Conservation (phyloP, 2,797 vertebrate species). For the Microctenopoma stevenorrisi region DNA sequence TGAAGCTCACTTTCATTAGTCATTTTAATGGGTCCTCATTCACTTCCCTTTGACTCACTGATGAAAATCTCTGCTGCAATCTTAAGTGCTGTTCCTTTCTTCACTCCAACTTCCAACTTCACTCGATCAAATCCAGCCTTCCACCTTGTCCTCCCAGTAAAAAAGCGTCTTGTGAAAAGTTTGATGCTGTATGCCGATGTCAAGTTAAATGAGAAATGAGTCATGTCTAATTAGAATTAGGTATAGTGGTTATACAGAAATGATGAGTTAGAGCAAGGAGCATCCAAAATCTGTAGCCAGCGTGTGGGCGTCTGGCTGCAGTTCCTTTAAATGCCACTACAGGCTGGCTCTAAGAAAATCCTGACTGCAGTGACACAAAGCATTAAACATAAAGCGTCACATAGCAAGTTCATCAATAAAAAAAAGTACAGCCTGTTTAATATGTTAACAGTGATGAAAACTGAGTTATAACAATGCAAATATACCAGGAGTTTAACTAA, state of each 20-base stretch:
- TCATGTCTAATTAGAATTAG: background rate
- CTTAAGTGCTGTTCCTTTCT: conserved; percentile 6
- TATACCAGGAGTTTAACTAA: too few relatives aligned
- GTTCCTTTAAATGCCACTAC: too few relatives aligned
- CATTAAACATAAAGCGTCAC: too few relatives aligned
- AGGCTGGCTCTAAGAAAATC: too few relatives aligned
- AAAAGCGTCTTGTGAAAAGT: background rate
- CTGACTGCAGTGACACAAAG: too few relatives aligned
- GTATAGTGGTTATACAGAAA: background rate
- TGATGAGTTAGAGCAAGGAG: background rate
- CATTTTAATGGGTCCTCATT: conserved; percentile 4
- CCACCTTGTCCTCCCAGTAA: background rate
- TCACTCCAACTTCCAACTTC: background rate
- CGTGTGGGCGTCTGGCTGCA: too few relatives aligned
- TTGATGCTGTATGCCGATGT: background rate
- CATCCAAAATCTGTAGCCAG: too few relatives aligned
- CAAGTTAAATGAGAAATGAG: background rate
- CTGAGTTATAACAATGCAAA: too few relatives aligned
- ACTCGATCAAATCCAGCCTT: conserved; percentile 3
- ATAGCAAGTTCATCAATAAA: too few relatives aligned
- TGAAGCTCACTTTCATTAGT: conserved; percentile 2
- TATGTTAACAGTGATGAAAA: too few relatives aligned
- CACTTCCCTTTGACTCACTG: conserved; percentile 6
- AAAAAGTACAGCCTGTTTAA: too few relatives aligned
- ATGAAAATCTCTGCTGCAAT: conserved; percentile 15